phyloP scores from a whole-genome alignment of 2,888 invertebrate genomes.

The Patella ulyssiponensis region DNA sequence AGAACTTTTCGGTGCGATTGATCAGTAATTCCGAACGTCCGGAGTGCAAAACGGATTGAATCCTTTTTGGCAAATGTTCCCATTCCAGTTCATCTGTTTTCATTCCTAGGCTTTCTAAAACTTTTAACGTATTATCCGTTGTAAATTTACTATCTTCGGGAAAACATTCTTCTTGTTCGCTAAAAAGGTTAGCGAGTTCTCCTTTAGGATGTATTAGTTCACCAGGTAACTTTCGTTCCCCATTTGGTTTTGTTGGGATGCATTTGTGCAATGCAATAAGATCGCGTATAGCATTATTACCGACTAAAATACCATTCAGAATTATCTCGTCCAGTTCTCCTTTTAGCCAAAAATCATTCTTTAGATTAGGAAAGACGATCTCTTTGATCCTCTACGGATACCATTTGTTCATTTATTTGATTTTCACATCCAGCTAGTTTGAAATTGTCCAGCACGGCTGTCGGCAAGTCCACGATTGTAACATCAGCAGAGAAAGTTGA shows the following conservation, averaged over 20 bases:
- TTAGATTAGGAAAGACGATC: constrained; percentile 47
- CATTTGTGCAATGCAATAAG: constrained; percentile 35
- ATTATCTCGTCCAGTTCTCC: constrained; percentile 43
- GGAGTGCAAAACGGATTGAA: background rate
- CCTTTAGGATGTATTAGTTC: constrained; percentile 50
- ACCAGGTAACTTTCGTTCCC: constrained; percentile 37
- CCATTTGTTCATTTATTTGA: constrained; percentile 32
- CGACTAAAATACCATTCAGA: constrained; percentile 37
- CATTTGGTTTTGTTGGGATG: constrained; percentile 48
- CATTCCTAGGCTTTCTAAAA: constrained; percentile 46
- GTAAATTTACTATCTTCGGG: constrained; percentile 28
- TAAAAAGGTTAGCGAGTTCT: constrained; percentile 41
- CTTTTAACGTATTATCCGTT: constrained; percentile 19
- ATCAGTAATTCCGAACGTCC: no score
- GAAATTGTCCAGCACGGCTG: constrained; percentile 20
- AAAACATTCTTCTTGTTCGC: constrained; percentile 45
- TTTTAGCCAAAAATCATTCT: constrained; percentile 16
- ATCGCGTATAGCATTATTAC: constrained; percentile 21
- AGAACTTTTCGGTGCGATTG: no score
- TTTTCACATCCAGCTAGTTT: constrained; percentile 16
- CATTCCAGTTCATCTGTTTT: constrained; percentile 37
- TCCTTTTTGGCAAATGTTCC: constrained; percentile 42
- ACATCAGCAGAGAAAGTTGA: background rate
- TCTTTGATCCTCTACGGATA: constrained; percentile 28
- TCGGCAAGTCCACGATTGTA: constrained; percentile 26